A percentile compares a stretch with the other conserved stretches of the same genome.
These are phyloP conservation scores for Hartigia nigra DNA, from an alignment of 2,888 invertebrate species.

Conservation along the genomic window DNA sequence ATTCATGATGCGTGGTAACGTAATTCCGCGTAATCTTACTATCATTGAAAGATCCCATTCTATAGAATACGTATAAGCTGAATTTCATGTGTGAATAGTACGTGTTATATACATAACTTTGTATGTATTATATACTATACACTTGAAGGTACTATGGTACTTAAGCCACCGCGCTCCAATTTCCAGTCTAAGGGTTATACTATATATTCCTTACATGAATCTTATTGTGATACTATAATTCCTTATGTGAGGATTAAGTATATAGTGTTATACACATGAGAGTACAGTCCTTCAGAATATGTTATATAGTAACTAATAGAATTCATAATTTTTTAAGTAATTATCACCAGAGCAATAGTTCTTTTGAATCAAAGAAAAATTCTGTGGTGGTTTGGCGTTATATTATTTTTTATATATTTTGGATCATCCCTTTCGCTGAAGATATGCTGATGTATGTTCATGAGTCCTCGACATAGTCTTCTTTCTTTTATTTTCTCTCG, in stretches of 20 bases:
- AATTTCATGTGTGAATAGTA: not conserved
- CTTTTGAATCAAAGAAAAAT: not conserved
- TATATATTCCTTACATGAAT: not conserved
- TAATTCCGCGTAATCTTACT: not conserved
- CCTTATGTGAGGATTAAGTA: not conserved
- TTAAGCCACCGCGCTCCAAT: not conserved
- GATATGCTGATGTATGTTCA: not conserved
- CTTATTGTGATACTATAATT: not conserved
- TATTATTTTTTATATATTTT: not conserved
- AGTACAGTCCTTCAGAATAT: not conserved
- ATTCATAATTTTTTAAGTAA: not conserved
- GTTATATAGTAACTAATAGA: not conserved
- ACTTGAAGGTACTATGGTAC: not conserved
- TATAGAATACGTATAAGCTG: not conserved
- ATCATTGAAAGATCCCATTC: not conserved
- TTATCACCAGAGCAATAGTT: not conserved
- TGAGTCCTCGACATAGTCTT: not conserved
- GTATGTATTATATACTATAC: not conserved
- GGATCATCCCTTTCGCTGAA: not conserved
- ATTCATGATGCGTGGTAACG: not conserved
- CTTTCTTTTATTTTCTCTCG: conserved; percentile 6
- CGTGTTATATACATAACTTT: not conserved
- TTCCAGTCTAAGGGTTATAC: not conserved
- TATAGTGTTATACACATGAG: not conserved
- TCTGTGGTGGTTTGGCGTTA: not conserved